Evolutionary conservation across 2,797 vertebrate genomes (phyloP), one percentile per base, ranked within the genome.

Genomic region (Cottoperca gobio): DNA sequence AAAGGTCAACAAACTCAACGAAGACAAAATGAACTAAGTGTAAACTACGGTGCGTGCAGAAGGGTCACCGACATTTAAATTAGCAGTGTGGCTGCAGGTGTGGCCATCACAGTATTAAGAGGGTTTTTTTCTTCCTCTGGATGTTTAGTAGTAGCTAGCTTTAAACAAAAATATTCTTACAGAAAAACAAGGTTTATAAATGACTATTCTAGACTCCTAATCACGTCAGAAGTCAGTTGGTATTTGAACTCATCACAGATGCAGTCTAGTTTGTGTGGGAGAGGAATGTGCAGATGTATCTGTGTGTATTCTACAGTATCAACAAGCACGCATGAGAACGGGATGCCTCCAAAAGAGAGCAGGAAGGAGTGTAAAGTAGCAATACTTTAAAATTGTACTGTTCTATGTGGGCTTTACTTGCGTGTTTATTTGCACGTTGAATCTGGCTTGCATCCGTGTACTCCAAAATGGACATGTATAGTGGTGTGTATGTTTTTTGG

Each of bases 241-340:
- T 1, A 42, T 43, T 52, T 53, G 63, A 70, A 19, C 37, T 79
- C 39, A 45, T 70, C 53, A 37, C 86, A 91, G 86, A 78, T 86
- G 86, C 77, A 74, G 64, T 73, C 33, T 23, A 16, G 81, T 78
- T 62, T 66, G 72, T 75, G 74, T 83, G 81, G 83, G 80, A 85
- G 63, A 91, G 74, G 79, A 90, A 88, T 88, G 82, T 66, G 66
- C 65, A 62, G 31, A 85, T 79, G 55, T 74, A 74, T 84, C 70
- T 60, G 45, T 81, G 79, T 88, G 82, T 79, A 85, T 88, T 67
- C 65, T 40, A 42, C 77, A 76, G 35, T 79, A 79, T 86, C 81
- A 88, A 87, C 76, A 86, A 86, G 69, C 63, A 61, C 3, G 8
- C 53, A 54, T 43, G 65, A 60, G 69, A 76, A 71, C 6, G 5